Percentiles rank a stretch among this genome's conserved stretches.
Conservation (phyloP, 2,113 vertebrate species). For the Oriolus oriolus region DNA sequence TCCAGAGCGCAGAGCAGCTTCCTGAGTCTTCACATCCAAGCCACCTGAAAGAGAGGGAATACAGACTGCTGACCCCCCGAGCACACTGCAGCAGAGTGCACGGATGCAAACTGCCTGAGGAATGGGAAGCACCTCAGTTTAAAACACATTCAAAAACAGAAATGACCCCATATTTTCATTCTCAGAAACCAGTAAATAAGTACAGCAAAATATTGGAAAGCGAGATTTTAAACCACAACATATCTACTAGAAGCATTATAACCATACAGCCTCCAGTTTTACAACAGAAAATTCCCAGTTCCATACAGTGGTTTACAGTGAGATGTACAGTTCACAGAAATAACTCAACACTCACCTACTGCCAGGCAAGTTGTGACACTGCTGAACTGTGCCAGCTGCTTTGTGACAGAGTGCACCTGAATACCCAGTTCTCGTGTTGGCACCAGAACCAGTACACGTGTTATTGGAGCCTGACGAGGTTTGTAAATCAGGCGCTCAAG, state of each 20-base stretch:
- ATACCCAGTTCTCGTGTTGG: constrained; percentile 95
- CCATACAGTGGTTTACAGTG: fast-evolving
- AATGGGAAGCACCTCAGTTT: background rate
- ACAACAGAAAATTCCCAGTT: background rate
- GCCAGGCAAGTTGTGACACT: constrained; percentile 86
- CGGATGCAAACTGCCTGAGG: background rate
- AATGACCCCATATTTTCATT: background rate
- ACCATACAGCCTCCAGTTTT: background rate
- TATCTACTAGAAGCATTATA: background rate
- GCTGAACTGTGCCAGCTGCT: constrained; percentile 91
- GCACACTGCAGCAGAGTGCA: background rate
- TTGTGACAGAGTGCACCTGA: constrained; percentile 92
- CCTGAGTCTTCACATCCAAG: constrained; percentile 93
- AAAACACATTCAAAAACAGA: background rate
- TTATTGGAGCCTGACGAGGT: constrained; percentile 87
- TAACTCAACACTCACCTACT: constrained; percentile 81
- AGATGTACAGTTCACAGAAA: background rate
- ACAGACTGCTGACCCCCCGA: background rate
- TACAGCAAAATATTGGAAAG: background rate
- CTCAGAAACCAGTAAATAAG: background rate
- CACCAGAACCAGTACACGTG: constrained; percentile 88
- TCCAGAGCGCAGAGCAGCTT: constrained; percentile 84
- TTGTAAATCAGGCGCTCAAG: constrained; percentile 95
- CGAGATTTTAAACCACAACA: background rate
- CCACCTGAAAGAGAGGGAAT: constrained; percentile 76